Evolutionary conservation across 2,113 vertebrate species (phyloP), one percentile per base, ranked within the genome.

Genomic region (Pituophis catenifer): DNA sequence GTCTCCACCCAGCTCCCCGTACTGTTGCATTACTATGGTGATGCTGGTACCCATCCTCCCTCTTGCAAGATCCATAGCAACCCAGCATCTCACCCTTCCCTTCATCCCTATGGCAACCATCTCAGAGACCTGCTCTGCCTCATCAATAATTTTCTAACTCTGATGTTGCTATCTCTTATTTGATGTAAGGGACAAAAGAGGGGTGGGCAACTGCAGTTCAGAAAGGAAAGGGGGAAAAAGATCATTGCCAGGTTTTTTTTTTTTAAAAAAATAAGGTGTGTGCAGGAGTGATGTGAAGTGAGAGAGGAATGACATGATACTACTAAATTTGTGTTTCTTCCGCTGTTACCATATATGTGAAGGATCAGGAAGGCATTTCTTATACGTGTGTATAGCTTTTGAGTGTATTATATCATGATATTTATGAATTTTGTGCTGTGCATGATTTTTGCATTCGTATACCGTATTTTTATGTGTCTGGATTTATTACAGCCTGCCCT

Each of bases 21-120:
- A 85, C 75, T 81, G 75, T 81, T 81, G 88, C 95, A 92, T 96
- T 94, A 94, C 96, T 95, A 95, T 96, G 94, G 94, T 92, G 91
- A 90, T 86, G 48, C 95, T 95, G 94, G 93, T 95, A 95, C 92
- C 95, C 89, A 91, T 95, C 95, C 94, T 95, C 90, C 94, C 93
- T 44, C 93, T 94, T 94, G 90, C 94, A 89, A 95, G 94, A 95
- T 95, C 97, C 95, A 97, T 97, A 91, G 96, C 95, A 96, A 97
- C 97, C 95, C 24, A 33, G 91, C 52, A 92, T 58, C 91, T 89
- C 88, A 53, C 38, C 92, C 94, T 94, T 95, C 93, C 93, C 7
- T 89, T 87, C 89, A 91, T 97, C 97, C 95, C 97, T 96, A 97
- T 97, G 94, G 96, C 94, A 97, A 97, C 97, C 94, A 93, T 92